phyloP scores from a whole-genome alignment of 2,113 vertebrate species.

The Halcyon malimbica region DNA sequence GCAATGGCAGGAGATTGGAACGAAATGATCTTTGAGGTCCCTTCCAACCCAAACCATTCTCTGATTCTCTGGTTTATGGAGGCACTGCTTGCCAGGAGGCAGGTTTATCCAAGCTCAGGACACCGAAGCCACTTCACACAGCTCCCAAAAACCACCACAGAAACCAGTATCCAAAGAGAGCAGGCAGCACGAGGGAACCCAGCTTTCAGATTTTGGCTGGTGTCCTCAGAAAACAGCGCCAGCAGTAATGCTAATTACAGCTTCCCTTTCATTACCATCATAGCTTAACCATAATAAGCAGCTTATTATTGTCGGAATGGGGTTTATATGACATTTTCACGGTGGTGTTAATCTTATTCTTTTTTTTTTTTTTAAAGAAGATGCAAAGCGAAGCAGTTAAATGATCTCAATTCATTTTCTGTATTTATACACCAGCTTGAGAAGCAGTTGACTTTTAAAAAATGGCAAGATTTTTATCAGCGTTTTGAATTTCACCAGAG shows the following conservation, averaged over 20 bases:
- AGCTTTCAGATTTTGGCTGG: background rate
- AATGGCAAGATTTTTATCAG: background rate
- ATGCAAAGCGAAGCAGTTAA: background rate
- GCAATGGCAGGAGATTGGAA: background rate
- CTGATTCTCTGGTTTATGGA: background rate
- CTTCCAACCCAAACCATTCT: background rate
- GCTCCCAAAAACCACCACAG: background rate
- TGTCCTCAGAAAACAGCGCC: background rate
- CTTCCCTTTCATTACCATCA: background rate
- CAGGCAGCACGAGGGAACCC: background rate
- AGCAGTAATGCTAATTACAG: background rate
- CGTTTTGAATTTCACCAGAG: background rate
- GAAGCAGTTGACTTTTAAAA: background rate
- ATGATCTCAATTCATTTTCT: background rate
- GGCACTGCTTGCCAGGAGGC: background rate
- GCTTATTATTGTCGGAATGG: background rate
- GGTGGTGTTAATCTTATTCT: background rate
- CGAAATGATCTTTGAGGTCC: background rate
- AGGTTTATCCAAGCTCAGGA: background rate
- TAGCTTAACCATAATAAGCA: background rate
- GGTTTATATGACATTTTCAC: background rate
- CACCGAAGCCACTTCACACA: background rate
- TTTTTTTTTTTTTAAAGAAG: background rate
- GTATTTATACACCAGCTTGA: background rate
- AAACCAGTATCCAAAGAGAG: no score